These are phyloP conservation scores for Ciconia maguari DNA, from an alignment of 2,113 vertebrate genomes.

Conservation along the genomic window DNA sequence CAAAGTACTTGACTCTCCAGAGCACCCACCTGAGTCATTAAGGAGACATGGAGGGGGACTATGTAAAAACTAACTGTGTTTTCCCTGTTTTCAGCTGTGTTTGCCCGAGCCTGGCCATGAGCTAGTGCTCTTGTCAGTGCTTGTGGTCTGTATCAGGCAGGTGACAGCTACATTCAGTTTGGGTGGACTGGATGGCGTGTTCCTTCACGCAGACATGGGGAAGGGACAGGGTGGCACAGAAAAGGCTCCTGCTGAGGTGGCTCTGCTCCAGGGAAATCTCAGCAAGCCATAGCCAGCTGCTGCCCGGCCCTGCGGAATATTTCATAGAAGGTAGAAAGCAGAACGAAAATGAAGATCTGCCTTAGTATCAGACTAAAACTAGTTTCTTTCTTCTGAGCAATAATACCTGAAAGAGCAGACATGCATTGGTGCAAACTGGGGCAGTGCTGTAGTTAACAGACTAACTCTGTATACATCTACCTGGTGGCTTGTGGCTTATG, in stretches of 20 bases:
- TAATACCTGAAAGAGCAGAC: not conserved
- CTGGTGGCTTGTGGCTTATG: not conserved
- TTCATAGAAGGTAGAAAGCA: not conserved
- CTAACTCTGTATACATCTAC: not conserved
- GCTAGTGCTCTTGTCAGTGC: not conserved
- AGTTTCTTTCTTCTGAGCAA: not conserved
- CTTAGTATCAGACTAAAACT: not conserved
- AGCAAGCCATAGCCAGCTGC: not conserved
- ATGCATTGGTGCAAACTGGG: not conserved
- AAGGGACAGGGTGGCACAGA: not conserved
- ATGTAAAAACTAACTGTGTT: not conserved
- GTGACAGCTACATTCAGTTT: not conserved
- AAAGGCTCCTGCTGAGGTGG: not conserved
- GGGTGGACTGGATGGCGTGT: not conserved
- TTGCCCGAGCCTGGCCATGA: not conserved
- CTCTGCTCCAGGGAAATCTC: not conserved
- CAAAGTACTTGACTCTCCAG: not conserved
- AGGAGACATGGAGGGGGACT: not conserved
- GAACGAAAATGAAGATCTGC: not conserved
- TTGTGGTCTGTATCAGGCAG: accelerated
- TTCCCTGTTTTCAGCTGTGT: not conserved
- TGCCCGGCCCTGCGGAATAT: not conserved
- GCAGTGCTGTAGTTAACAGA: not conserved
- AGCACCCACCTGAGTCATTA: not conserved
- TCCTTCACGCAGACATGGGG: not conserved